phyloP scores from a whole-genome alignment of 1,140 invertebrate species.

The Spodoptera litura region DNA sequence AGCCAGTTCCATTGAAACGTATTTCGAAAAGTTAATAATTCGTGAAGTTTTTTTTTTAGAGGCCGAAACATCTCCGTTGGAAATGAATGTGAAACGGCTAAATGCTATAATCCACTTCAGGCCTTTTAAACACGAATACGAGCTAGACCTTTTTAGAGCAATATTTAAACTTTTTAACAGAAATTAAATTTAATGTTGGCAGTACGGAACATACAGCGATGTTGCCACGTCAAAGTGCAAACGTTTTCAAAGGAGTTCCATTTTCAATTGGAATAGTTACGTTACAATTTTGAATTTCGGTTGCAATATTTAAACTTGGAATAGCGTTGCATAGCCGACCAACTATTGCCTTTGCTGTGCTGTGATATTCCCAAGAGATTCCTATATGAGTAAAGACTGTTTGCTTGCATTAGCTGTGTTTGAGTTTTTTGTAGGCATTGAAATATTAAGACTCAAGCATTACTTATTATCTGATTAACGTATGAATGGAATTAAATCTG shows the following conservation, averaged over 20 bases:
- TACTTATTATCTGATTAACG: no score
- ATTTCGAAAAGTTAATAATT: constrained; percentile 45
- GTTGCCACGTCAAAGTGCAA: background rate
- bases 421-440: no score
- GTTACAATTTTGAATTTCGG: background rate
- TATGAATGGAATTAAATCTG: no score
- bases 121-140: constrained; percentile 21
- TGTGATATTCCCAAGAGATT: no score
- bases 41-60: constrained; percentile 38
- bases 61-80: constrained; percentile 6
- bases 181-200: constrained; percentile 2
- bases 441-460: no score
- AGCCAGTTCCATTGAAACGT: constrained; percentile 6
- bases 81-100: constrained; percentile 26
- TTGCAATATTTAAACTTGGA: background rate
- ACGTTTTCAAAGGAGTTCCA: constrained; percentile 13
- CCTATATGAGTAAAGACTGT: no score
- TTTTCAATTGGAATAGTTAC: background rate
- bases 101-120: constrained; percentile 46
- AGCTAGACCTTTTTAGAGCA: constrained; percentile 6
- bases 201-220: no score
- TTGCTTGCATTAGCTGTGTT: no score
- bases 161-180: constrained; percentile 18
- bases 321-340: no score
- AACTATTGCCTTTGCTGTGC: no score